Percentiles rank a stretch among this genome's conserved stretches.
Conservation (phyloP, 2,113 vertebrate species). For the Salvelinus sp. region DNA sequence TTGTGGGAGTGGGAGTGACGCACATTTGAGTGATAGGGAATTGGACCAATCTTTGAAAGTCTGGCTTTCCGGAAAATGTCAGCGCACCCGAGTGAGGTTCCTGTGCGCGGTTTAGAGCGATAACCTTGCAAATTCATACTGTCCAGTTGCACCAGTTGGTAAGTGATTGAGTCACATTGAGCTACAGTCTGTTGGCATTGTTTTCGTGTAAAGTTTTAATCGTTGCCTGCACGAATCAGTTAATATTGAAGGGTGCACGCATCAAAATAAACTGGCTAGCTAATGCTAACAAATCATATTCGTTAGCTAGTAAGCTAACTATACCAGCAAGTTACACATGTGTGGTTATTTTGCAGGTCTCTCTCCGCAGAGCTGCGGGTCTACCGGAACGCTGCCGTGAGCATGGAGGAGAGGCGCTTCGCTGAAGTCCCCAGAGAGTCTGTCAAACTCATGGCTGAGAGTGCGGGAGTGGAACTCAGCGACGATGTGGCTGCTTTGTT, state of each 20-base stretch:
- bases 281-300: not conserved
- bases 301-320: too few relatives aligned
- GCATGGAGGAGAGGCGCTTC: slow-evolving; percentile 90
- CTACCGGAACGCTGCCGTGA: slow-evolving; percentile 11
- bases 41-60: not conserved
- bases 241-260: too few relatives aligned
- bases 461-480: slow-evolving; percentile 82
- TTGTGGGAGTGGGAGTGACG: not conserved
- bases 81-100: not conserved
- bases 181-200: too few relatives aligned
- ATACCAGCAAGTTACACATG: not conserved
- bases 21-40: not conserved
- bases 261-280: too few relatives aligned
- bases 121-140: not conserved
- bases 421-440: slow-evolving; percentile 90
- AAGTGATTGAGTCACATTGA: not conserved
- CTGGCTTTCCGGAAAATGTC: not conserved
- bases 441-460: slow-evolving; percentile 86
- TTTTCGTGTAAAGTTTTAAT: not conserved
- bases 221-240: too few relatives aligned
- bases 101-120: not conserved
- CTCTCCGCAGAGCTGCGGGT: not conserved
- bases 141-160: not conserved
- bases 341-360: not conserved
- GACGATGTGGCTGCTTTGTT: slow-evolving; percentile 85